Evolutionary conservation across 2,888 invertebrate genomes (phyloP), one percentile per base, ranked within the genome.

Genomic region (Yponomeuta sedellus): DNA sequence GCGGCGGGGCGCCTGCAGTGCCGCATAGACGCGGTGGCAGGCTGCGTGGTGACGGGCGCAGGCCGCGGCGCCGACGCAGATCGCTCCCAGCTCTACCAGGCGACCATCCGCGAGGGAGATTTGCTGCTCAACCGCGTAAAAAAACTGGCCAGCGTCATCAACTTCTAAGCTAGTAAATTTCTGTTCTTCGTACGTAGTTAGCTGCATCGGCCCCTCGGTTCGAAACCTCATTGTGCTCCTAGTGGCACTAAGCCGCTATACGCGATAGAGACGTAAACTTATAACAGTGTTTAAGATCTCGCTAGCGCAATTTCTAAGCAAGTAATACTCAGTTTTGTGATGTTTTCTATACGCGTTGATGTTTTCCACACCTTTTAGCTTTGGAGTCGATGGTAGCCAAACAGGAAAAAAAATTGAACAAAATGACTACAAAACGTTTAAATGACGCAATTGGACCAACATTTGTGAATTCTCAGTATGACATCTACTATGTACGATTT

Each of bases 91-190:
- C 93, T 95, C 71, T 99, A 99, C 91, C 99, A 99, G 91, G 96
- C 98, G 1, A 98, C 98, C 75, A 98, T 99, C 71, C 99, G 99
- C 80, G 99, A 99, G 85, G 99, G 99, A 10, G 99, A 99, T 88
- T 93, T 99, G 69, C 93, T 99, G 11, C 94, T 99, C 69, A 99
- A 99, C 86, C 94, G 99, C 78, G 97, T 99, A 75, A 99, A 99
- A 91, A 99, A 99, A 88, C 93, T 99, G 68, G 99, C 99, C 74
- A 95, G 99, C 82, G 99, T 99, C 74, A 99, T 99, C 85, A 99
- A 99, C 92, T 99, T 99, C 92, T 97, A 95, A 93, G 11, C 44
- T 40, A 22, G 61, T 63, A 19, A 16, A 16, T 12, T 44, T 25
- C 52, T 22, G 61, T 64, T 56, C 20, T 74, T 72, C 57, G 59